Percentiles rank a stretch among this genome's conserved stretches.
These are phyloP conservation scores for Leptodactylus fuscus DNA, from an alignment of 2,113 vertebrate species.

Conservation along the genomic window DNA sequence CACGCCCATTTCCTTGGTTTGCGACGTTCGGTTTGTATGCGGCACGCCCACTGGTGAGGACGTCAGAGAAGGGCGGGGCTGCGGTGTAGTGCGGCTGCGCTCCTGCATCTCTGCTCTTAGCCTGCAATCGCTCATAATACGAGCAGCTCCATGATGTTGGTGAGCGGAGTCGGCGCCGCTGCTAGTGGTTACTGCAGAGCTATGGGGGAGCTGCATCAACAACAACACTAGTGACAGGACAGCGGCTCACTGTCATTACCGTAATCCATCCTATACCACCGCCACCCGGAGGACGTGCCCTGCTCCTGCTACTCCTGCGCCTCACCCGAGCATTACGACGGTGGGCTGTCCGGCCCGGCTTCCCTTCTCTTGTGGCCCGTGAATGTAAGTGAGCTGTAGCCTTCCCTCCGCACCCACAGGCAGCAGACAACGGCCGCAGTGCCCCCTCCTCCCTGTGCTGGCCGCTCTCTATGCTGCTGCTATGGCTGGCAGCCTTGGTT, in stretches of 20 bases:
- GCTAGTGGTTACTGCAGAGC: conserved; percentile 26
- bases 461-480: no score
- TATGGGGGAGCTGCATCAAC: conserved; percentile 25
- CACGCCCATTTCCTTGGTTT: conserved; percentile 4
- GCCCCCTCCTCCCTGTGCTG: conserved; percentile 17
- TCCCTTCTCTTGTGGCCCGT: conserved; percentile 8
- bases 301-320: not conserved
- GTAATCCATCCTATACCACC: not conserved
- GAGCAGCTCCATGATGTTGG: conserved; percentile 35
- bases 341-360: not conserved
- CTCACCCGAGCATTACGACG: not conserved
- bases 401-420: not conserved
- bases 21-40: not conserved
- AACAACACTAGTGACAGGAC: conserved; percentile 40
- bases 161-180: conserved; percentile 22
- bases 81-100: conserved; percentile 58
- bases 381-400: conserved; percentile 43
- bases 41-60: conserved; percentile 5
- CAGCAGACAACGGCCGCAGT: not conserved
- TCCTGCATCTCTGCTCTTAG: conserved; percentile 47
- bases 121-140: conserved; percentile 51
- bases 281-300: not conserved
- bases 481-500: not conserved
- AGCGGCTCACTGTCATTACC: not conserved
- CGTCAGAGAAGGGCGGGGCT: conserved; percentile 45